phyloP scores from a whole-genome alignment of 2,888 invertebrate genomes.

The Synanthedon andrenaeformis region DNA sequence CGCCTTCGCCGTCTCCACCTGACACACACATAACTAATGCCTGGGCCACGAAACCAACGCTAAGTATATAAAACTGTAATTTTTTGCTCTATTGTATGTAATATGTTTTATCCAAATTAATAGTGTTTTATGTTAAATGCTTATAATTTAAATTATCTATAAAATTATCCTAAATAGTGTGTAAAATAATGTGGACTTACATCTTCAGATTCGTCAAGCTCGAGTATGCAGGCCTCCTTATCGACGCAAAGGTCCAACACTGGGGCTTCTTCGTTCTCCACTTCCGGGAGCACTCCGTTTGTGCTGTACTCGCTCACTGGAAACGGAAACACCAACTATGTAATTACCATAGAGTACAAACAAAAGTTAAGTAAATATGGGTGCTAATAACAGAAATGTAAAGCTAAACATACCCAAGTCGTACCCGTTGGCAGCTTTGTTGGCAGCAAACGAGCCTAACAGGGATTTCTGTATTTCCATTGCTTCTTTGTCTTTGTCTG shows the following conservation, averaged over 20 bases:
- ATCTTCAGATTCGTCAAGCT: conserved; percentile 57
- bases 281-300: conserved; percentile 29
- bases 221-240: conserved; percentile 54
- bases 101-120: too few relatives aligned
- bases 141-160: too few relatives aligned
- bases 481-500: conserved; percentile 57
- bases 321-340: too few relatives aligned
- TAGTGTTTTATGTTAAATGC: too few relatives aligned
- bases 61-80: too few relatives aligned
- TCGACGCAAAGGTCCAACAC: conserved; percentile 79
- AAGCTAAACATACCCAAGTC: conserved; percentile 31
- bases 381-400: too few relatives aligned
- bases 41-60: too few relatives aligned
- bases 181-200: conserved; percentile 22
- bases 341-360: too few relatives aligned
- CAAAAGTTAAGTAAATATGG: too few relatives aligned
- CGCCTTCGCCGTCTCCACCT: conserved; percentile 54
- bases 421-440: conserved; percentile 49
- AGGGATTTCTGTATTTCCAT: conserved; percentile 53
- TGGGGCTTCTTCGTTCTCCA: conserved; percentile 31
- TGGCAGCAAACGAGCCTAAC: conserved; percentile 53
- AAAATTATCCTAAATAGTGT: too few relatives aligned
- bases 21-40: too few relatives aligned
- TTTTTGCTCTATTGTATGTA: too few relatives aligned
- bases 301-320: conserved; percentile 21